A percentile compares a stretch with the other conserved stretches of the same genome.
These are phyloP conservation scores for Paraplagusia blochii DNA, from an alignment of 2,113 vertebrate genomes.

Conservation along the genomic window DNA sequence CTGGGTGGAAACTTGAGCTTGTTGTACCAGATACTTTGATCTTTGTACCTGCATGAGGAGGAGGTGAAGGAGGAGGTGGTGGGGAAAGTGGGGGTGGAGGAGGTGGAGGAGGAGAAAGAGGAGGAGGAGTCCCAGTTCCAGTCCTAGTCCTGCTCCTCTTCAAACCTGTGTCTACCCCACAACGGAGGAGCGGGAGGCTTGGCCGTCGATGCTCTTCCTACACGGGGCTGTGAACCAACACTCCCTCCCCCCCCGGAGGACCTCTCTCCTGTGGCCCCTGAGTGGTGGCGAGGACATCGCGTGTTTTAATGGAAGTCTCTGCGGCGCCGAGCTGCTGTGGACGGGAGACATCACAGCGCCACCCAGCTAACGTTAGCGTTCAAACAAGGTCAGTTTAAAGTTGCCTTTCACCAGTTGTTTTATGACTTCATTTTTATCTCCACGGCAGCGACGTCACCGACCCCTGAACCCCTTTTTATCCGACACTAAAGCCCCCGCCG, in stretches of 20 bases:
- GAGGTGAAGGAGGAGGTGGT: conserved; percentile 41
- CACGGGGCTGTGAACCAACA: no score
- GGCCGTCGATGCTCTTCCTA: no score
- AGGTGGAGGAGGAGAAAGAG: background rate
- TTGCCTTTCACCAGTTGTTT: conserved; percentile 13
- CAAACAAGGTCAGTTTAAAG: conserved; percentile 75
- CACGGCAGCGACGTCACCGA: background rate
- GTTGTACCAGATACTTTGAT: background rate
- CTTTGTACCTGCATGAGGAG: conserved; percentile 59
- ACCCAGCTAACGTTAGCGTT: conserved; percentile 67
- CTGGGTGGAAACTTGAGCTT: background rate
- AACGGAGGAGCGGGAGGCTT: no score
- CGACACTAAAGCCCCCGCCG: background rate
- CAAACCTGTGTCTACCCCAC: no score
- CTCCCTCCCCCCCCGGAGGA: no score
- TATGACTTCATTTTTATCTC: background rate
- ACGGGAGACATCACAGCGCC: conserved; percentile 58
- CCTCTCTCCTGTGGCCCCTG: background rate
- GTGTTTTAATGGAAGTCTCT: conserved; percentile 53
- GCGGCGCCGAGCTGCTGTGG: conserved; percentile 48
- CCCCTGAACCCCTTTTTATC: background rate
- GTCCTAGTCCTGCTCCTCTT: no score
- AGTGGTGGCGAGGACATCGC: conserved; percentile 8
- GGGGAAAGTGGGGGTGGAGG: conserved; percentile 48
- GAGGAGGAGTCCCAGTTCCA: no score